Percentiles rank a stretch among this genome's conserved stretches.
phyloP scores from a whole-genome alignment of 2,797 vertebrate species.

The Rhyacichthys aspro region DNA sequence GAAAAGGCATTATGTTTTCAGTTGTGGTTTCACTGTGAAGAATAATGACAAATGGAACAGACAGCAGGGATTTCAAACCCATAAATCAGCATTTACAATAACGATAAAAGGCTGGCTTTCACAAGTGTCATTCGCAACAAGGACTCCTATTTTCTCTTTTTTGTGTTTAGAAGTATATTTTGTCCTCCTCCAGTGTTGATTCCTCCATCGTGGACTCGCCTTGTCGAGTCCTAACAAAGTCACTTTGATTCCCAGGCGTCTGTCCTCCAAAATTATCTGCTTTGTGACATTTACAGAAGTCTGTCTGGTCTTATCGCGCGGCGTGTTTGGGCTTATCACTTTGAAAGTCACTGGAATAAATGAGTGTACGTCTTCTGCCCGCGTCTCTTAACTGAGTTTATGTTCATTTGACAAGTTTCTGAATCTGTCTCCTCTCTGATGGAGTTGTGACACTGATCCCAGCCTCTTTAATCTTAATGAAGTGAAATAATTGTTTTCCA shows the following conservation, averaged over 20 bases:
- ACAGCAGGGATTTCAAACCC: background rate
- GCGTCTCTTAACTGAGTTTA: slow-evolving; percentile 42
- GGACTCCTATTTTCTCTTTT: background rate
- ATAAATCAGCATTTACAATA: background rate
- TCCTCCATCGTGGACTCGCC: background rate
- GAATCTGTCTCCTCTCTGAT: slow-evolving; percentile 64
- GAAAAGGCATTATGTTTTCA: background rate
- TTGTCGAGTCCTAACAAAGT: slow-evolving; percentile 32
- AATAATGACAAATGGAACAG: no score
- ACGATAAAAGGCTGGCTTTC: background rate
- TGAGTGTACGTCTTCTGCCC: slow-evolving; percentile 17
- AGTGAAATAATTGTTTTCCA: slow-evolving; percentile 78
- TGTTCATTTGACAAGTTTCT: slow-evolving; percentile 70
- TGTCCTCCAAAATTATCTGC: slow-evolving; percentile 32
- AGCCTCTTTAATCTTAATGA: slow-evolving; percentile 75
- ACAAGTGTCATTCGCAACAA: background rate
- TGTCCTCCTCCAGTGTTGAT: background rate
- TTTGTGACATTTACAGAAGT: slow-evolving; percentile 49
- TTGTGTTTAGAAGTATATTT: slow-evolving; percentile 2
- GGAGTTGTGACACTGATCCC: slow-evolving; percentile 67
- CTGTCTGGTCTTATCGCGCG: slow-evolving; percentile 36
- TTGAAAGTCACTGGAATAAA: slow-evolving; percentile 51
- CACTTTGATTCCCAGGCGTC: slow-evolving; percentile 37
- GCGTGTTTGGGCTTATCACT: slow-evolving; percentile 49
- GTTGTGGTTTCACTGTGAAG: background rate